Base-by-base conservation (phyloP, 1,140 invertebrate species). In the Protaetia brevitarsis region DNA sequence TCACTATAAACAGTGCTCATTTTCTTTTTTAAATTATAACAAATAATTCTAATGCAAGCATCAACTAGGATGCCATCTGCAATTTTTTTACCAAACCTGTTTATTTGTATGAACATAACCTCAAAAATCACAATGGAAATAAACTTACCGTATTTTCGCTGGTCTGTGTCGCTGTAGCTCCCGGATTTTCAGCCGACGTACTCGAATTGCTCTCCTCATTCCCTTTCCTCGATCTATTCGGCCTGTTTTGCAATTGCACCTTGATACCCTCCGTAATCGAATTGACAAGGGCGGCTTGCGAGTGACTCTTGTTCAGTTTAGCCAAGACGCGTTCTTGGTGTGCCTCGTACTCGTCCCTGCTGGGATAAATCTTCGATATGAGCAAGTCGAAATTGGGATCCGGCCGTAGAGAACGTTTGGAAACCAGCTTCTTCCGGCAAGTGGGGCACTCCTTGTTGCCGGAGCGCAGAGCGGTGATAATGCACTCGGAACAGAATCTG, bases 401-500 rank as follows among this genome's bases (percentile, higher is more conserved):
- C 0, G 95, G 94, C 63, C 98, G 82, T 0, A 99, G 79, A 1
- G 96, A 98, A 19, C 98, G 83, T 80, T 99, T 99, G 0, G 97
- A 99, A 0, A 99, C 95, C 6, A 99, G 82, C 80, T 99, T 99
- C 76, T 99, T 99, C 21, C 98, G 86, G 79, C 98, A 99, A 0
- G 97, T 99, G 5, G 97, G 97, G 80, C 97, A 99, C 83, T 99
- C 98, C 82, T 99, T 99, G 76, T 99, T 99, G 1, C 97, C 97
- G 63, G 95, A 97, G 11, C 97, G 84, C 16, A 99, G 81, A 5
- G 97, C 97, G 0, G 96, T 99, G 45, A 98, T 96, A 71, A 99
- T 99, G 79, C 97, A 99, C 76, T 99, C 97, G 21, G 95, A 94
- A 82, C 97, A 99, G 79, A 99, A 99, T 37, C 97, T 87, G 80